Base-by-base conservation (phyloP, 2,888 invertebrate genomes). In the Zelleria hepariella region DNA sequence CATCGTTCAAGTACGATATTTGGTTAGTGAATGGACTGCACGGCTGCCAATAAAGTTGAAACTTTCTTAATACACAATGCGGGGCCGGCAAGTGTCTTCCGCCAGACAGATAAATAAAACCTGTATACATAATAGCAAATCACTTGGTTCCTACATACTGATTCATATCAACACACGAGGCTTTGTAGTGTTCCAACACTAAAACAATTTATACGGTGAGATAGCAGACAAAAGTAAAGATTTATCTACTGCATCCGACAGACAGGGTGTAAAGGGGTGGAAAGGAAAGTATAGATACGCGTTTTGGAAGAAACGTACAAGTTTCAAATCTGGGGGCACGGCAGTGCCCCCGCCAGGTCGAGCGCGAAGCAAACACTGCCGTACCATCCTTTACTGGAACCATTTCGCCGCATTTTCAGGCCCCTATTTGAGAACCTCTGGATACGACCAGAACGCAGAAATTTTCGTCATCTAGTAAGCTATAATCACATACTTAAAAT, bases 191-290 rank as follows among this genome's bases (percentile, higher is more conserved):
- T 66, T 70, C 63, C 68, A 68, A 73, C 71, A 72, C 73, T 75
- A 73, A 80, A 82, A 82, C 78, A 78, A 82, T 82, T 78, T 76
- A 77, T 78, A 78, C 73, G 68, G 67, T 68, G 72, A 78, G 72
- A 80, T 80, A 77, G 73, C 74, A 72, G 74, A 71, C 77, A 74
- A 79, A 84, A 83, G 79, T 80, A 80, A 72, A 82, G 78, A 86
- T 86, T 83, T 86, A 86, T 78, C 71, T 66, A 75, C 71, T 69
- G 69, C 66, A 71, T 70, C 69, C 66, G 67, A 73, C 69, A 66
- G 65, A 67, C 62, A 60, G 65, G 62, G 54, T 23, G 64, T 65
- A 68, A 67, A 62, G 65, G 62, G 59, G 56, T 51, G 49, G 61
- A 56, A 58, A 62, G 62, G 49, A 57, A 59, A 60, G 26, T 58